Conservation (phyloP, 2,113 vertebrate genomes). For the Mobula birostris region DNA sequence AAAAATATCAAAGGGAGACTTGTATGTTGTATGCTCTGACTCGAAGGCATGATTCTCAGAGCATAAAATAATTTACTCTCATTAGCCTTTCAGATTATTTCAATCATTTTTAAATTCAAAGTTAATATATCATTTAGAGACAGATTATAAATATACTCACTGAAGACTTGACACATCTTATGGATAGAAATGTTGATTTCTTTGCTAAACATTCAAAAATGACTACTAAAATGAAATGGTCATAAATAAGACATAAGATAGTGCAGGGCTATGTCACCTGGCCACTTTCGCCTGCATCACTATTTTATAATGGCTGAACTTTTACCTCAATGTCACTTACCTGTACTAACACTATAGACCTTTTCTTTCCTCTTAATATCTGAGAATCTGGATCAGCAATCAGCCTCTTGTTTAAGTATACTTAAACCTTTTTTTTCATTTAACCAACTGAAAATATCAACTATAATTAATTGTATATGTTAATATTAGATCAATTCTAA, state of each 20-base stretch:
- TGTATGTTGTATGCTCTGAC: not conserved
- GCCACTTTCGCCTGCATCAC: too few relatives aligned
- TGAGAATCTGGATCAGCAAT: too few relatives aligned
- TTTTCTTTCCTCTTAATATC: too few relatives aligned
- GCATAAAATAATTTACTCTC: slow-evolving; percentile 8
- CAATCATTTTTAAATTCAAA: not conserved
- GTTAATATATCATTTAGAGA: not conserved
- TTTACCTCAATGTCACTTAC: too few relatives aligned
- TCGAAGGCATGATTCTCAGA: not conserved
- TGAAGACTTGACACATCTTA: not conserved
- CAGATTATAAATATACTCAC: not conserved
- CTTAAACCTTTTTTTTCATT: too few relatives aligned
- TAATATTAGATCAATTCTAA: not conserved
- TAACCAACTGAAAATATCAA: not conserved
- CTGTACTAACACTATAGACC: too few relatives aligned
- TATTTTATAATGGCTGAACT: too few relatives aligned
- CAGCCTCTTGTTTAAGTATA: too few relatives aligned
- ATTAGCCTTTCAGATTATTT: slow-evolving; percentile 6
- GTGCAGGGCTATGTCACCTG: too few relatives aligned
- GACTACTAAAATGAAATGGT: too few relatives aligned
- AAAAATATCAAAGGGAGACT: not conserved
- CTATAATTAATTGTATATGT: not conserved
- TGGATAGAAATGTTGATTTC: not conserved
- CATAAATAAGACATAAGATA: too few relatives aligned
- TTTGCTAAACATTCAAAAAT: too few relatives aligned